Conservation (phyloP, 2,888 invertebrate species). For the Heliothis peltigera region DNA sequence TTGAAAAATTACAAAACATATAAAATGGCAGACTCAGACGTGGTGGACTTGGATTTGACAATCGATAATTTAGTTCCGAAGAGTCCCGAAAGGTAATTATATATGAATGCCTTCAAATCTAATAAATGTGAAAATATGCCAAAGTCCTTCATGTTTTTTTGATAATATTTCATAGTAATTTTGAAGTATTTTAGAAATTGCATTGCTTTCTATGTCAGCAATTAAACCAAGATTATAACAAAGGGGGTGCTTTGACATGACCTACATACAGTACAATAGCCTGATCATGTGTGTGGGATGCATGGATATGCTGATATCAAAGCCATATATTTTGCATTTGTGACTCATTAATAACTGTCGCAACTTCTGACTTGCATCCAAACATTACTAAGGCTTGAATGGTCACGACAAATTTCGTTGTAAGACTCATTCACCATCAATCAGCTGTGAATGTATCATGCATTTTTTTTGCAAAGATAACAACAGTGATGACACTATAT, state of each 20-base stretch:
- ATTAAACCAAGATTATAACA: conserved; percentile 6
- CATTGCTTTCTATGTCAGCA: neutral
- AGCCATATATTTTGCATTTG: conserved; percentile 24
- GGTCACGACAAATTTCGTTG: conserved; percentile 11
- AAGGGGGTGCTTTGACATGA: conserved; percentile 77
- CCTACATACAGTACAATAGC: conserved; percentile 73
- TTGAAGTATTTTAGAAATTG: neutral
- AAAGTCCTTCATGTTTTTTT: conserved; percentile 44
- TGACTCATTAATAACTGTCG: conserved; percentile 24
- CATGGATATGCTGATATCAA: conserved; percentile 44
- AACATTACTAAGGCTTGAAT: conserved; percentile 23
- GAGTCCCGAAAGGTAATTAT: conserved; percentile 85
- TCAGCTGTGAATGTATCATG: conserved; percentile 24
- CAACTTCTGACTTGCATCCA: conserved; percentile 12
- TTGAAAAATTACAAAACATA: conserved; percentile 63
- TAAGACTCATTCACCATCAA: conserved; percentile 5
- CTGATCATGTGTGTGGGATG: conserved; percentile 48
- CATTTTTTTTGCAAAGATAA: neutral
- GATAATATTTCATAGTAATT: neutral
- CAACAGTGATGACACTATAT: neutral
- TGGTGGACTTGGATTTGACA: conserved; percentile 84
- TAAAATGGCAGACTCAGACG: conserved; percentile 85
- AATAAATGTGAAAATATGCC: conserved; percentile 28
- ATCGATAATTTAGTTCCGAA: conserved; percentile 88
- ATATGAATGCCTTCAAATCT: conserved; percentile 11